Evolutionary conservation across 2,797 vertebrate genomes (phyloP).

Genomic region (Heliangelus exortis): DNA sequence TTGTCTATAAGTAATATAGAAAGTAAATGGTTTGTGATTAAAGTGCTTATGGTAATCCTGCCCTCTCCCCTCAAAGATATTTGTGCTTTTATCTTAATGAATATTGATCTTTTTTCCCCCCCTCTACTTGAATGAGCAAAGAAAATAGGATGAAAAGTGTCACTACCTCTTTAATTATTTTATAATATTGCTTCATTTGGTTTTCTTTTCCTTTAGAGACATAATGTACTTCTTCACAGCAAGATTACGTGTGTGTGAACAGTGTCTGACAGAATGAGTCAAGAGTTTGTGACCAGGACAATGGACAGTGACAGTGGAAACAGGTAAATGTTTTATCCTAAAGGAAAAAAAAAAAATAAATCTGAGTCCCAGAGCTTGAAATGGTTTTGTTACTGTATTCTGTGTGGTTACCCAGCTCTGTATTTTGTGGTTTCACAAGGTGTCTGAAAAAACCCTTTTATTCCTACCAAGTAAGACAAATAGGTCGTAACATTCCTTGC

Average conservation of each 20-base stretch:
- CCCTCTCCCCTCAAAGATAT: not conserved
- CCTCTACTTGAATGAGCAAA: not conserved
- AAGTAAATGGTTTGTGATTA: not conserved
- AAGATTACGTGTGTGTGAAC: not conserved
- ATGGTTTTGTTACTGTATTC: not conserved
- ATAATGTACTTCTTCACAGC: not conserved
- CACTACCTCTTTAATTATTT: not conserved
- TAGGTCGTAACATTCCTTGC: not conserved
- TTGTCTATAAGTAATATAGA: not conserved
- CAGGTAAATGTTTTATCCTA: not conserved
- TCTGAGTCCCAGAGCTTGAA: not conserved
- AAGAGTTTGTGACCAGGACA: not conserved
- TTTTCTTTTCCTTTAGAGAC: not conserved
- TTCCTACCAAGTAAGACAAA: not conserved
- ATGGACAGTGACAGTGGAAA: not conserved
- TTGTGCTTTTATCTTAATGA: constrained; percentile 20
- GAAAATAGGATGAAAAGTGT: not conserved
- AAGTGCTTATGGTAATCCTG: not conserved
- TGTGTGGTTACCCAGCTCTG: not conserved
- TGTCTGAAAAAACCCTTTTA: not conserved
- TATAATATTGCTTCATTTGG: too few relatives aligned
- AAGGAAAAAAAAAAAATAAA: not conserved
- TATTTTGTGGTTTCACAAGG: not conserved
- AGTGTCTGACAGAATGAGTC: not conserved
- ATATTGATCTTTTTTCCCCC: not conserved